Evolutionary conservation across 2,888 invertebrate species (phyloP), one percentile per base, ranked within the genome.

Genomic region (Melanotus villosus): DNA sequence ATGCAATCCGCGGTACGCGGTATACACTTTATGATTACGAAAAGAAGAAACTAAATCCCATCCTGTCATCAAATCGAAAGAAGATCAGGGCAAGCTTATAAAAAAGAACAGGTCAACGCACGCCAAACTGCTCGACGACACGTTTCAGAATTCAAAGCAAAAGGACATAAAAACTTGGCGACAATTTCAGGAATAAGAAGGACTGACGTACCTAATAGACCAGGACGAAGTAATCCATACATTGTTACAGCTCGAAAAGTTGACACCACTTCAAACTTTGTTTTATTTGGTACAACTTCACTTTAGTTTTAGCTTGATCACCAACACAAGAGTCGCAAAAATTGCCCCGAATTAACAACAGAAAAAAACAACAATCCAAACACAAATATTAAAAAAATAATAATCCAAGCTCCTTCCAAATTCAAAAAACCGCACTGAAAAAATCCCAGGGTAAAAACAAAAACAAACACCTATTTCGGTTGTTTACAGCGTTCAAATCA

Each of bases 21-120:
- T 12, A 26, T 5, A 50, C 30, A n/a, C n/a, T 21, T 12, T 30
- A 26, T 12, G 52, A 16, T 32, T 52, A 1, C n/a, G n/a, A n/a
- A 43, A 30, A 58, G n/a, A 18, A 58, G 16, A 59, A 59, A 30
- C 45, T 30, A 43, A 59, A 59, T 45, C 45, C 59, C 45, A 32
- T 59, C 58, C 43, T 58, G 58, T 58, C 45, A 19, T 30, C 50
- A 34, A 30, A 50, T 41, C 54, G 50, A 41, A 30, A 58, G 41
- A 43, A 52, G 54, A 43, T 60, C 58, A 41, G 43, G 23, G 36
- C 26, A 41, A 23, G 23, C 41, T 59, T 26, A 43, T 19, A 59
- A 59, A 59, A 57, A 36, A 23, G 59, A 23, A 5, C 50, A 54
- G 66, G 66, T 66, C 66, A 66, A 66, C 54, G 66, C 12, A 50